Evolutionary conservation across 2,113 vertebrate species (phyloP).

Genomic region (Ornithorhynchus anatinus): DNA sequence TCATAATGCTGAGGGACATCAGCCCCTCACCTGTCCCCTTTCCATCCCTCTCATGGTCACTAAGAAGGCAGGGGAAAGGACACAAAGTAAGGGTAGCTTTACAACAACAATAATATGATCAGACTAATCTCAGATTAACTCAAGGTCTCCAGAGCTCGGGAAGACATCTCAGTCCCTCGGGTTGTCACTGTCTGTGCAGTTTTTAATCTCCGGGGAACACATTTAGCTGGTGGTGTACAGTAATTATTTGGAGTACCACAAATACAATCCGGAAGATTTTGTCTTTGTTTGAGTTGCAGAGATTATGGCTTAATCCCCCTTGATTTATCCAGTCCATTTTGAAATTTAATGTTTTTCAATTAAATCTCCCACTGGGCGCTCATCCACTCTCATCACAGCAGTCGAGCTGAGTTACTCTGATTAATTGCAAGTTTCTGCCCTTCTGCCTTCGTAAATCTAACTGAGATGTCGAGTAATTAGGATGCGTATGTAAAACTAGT

Average conservation of each 20-base stretch:
- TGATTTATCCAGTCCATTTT: slow-evolving; percentile 61
- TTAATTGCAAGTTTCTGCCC: slow-evolving; percentile 61
- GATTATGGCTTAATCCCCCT: slow-evolving; percentile 67
- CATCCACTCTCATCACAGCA: slow-evolving; percentile 41
- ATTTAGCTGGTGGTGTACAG: slow-evolving; percentile 32
- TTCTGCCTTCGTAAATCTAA: slow-evolving; percentile 43
- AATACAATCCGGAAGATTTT: slow-evolving; percentile 47
- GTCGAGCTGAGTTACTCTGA: slow-evolving; percentile 38
- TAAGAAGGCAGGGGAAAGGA: no score
- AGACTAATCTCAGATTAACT: slow-evolving; percentile 23
- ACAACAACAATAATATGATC: no score
- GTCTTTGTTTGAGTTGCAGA: slow-evolving; percentile 56
- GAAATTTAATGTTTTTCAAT: slow-evolving; percentile 67
- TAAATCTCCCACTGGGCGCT: slow-evolving; percentile 65
- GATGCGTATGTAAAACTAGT: slow-evolving; percentile 36
- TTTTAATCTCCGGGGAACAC: slow-evolving; percentile 15
- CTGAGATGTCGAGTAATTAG: slow-evolving; percentile 46
- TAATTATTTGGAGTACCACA: slow-evolving; percentile 50
- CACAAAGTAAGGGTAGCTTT: no score
- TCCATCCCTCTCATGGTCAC: no score
- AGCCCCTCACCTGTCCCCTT: no score
- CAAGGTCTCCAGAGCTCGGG: neutral
- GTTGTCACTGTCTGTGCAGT: neutral
- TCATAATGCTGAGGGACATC: no score
- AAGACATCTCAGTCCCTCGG: slow-evolving; percentile 16